phyloP scores from a whole-genome alignment of 2,113 vertebrate genomes.

The Heterotilapia buettikoferi region DNA sequence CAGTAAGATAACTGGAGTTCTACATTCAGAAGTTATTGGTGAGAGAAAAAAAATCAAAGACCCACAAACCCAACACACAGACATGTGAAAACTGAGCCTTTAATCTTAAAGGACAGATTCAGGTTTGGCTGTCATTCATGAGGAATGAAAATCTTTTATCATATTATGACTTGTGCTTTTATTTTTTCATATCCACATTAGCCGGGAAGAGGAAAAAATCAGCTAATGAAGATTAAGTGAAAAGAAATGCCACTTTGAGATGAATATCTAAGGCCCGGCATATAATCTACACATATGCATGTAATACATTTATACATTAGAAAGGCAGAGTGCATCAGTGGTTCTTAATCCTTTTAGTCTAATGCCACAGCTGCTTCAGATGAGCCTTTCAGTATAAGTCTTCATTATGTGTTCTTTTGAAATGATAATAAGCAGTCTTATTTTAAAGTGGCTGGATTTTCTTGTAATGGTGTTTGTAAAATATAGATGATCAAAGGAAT shows the following conservation, averaged over 20 bases:
- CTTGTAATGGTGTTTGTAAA: background rate
- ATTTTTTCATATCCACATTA: background rate
- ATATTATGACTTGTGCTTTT: background rate
- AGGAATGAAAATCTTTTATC: background rate
- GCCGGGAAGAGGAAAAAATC: background rate
- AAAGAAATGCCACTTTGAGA: conserved; percentile 12
- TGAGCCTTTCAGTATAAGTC: background rate
- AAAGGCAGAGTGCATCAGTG: background rate
- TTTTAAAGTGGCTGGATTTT: background rate
- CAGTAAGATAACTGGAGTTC: background rate
- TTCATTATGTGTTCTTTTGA: background rate
- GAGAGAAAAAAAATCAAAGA: background rate
- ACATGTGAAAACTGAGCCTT: background rate
- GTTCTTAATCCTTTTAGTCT: background rate
- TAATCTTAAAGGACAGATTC: background rate
- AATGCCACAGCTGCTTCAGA: background rate
- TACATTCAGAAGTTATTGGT: background rate
- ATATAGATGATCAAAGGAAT: background rate
- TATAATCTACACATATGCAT: background rate
- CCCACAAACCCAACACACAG: background rate
- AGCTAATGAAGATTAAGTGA: background rate
- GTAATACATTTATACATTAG: background rate
- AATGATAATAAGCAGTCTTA: background rate
- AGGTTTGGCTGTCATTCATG: background rate
- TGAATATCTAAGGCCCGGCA: background rate